phyloP scores from a whole-genome alignment of 2,797 vertebrate species.

The Micrastur ruficollis region DNA sequence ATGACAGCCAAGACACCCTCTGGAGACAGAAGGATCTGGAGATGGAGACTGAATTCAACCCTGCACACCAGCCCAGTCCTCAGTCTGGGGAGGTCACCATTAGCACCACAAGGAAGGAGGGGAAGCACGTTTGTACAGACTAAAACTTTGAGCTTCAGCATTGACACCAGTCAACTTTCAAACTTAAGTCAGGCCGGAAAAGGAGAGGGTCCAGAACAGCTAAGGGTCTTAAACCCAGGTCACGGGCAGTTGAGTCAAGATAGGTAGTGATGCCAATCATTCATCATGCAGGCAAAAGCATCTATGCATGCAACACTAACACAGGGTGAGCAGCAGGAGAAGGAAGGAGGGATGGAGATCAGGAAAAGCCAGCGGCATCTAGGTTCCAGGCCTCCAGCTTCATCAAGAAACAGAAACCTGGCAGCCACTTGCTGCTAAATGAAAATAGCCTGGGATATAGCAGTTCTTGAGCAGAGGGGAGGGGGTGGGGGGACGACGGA shows the following conservation, averaged over 20 bases:
- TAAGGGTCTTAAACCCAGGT: background rate
- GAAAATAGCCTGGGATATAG: background rate
- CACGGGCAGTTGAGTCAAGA: background rate
- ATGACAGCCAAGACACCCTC: background rate
- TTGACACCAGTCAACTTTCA: background rate
- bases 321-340: background rate
- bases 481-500: background rate
- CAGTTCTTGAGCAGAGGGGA: background rate
- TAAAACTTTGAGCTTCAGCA: background rate
- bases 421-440: background rate
- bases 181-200: background rate
- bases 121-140: background rate
- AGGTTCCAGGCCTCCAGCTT: background rate
- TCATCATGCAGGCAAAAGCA: background rate
- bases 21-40: background rate
- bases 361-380: background rate
- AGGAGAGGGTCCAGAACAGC: background rate
- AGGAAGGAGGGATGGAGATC: background rate
- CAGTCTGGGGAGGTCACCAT: background rate
- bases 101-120: background rate
- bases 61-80: background rate
- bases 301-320: background rate
- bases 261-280: background rate
- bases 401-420: slow-evolving; percentile 5
- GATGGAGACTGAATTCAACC: background rate